phyloP scores from a whole-genome alignment of 2,888 invertebrate genomes.

The Drosophila anomelani region DNA sequence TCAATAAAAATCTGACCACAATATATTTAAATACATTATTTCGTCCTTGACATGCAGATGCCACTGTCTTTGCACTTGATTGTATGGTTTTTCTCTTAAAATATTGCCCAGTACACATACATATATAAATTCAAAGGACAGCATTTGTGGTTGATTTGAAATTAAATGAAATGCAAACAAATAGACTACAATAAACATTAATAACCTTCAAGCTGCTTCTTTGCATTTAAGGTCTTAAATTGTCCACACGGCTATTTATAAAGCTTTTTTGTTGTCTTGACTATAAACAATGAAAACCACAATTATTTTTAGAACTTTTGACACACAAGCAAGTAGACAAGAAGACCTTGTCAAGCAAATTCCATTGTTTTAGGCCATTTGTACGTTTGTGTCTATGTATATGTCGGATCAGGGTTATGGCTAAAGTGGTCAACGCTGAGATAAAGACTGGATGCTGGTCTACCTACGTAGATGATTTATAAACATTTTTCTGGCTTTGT shows the following conservation, averaged over 20 bases:
- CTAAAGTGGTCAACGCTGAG: constrained; percentile 4
- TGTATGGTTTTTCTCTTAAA: too few relatives aligned
- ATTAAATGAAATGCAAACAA: constrained; percentile 2
- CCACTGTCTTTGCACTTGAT: too few relatives aligned
- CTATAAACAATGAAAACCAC: constrained; percentile 17
- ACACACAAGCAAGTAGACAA: constrained; percentile 1
- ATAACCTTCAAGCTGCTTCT: constrained; percentile 4
- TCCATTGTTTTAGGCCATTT: constrained; percentile 18
- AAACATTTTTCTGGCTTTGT: not conserved
- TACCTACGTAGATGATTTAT: not conserved
- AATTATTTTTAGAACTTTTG: constrained; percentile 30
- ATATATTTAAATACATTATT: too few relatives aligned
- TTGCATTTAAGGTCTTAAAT: constrained; percentile 13
- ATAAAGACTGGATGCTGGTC: not conserved
- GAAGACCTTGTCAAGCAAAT: constrained; percentile 18
- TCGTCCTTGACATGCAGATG: too few relatives aligned
- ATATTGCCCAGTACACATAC: too few relatives aligned
- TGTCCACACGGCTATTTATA: constrained; percentile 29
- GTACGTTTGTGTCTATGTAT: not conserved
- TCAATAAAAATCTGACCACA: too few relatives aligned
- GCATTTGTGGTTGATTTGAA: constrained; percentile 2
- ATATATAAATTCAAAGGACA: not conserved
- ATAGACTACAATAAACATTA: constrained; percentile 3
- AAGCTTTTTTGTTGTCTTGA: constrained; percentile 6
- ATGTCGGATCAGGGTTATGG: constrained; percentile 15